phyloP scores from a whole-genome alignment of 2,888 invertebrate species.

The Xylota sylvarum region DNA sequence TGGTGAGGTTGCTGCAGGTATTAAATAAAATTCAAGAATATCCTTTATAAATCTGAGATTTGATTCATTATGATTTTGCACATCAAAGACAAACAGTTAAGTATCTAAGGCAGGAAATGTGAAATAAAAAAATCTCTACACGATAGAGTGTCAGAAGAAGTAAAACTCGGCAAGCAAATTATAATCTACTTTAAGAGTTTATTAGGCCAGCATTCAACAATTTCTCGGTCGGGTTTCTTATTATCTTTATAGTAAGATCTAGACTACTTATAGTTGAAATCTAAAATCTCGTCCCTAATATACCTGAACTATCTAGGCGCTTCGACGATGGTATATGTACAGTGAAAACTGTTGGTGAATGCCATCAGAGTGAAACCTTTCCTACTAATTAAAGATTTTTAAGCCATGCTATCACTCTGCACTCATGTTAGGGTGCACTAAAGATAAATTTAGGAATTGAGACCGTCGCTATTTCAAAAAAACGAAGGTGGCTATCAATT shows the following conservation, averaged over 20 bases:
- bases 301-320: too few species aligned
- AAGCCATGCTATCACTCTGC: too few species aligned
- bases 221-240: conserved; percentile 12
- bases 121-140: conserved; percentile 41
- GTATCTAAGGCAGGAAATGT: conserved; percentile 67
- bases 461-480: too few species aligned
- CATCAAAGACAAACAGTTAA: conserved; percentile 74
- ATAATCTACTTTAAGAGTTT: conserved; percentile 46
- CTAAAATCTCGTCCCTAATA: too few species aligned
- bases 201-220: conserved; percentile 46
- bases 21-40: conserved; percentile 33
- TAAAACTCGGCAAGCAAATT: conserved; percentile 57
- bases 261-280: too few species aligned
- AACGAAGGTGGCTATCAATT: too few species aligned
- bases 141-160: conserved; percentile 24
- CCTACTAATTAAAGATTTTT: too few species aligned
- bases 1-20: conserved; percentile 77
- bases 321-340: too few species aligned
- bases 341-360: too few species aligned
- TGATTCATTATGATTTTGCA: conserved; percentile 14
- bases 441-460: too few species aligned
- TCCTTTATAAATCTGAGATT: conserved; percentile 41
- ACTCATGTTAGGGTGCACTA: too few species aligned
- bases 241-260: not conserved
- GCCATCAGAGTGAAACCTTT: too few species aligned